Base-by-base conservation (phyloP, 2,888 invertebrate genomes). In the Lucinisca nassula region DNA sequence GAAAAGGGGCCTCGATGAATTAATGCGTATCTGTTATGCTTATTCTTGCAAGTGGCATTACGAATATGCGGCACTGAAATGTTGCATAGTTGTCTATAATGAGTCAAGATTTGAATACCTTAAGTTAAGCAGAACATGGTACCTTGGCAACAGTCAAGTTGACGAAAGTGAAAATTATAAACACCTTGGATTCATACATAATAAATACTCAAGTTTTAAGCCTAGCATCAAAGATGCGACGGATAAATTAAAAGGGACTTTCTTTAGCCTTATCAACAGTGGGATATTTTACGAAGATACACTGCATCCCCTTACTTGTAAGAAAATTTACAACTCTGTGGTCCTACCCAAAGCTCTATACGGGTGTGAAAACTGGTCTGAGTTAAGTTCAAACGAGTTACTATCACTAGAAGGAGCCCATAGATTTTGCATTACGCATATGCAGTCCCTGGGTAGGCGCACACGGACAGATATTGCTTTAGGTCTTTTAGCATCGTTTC, bases 261-360 rank as follows among this genome's bases (percentile, higher is more conserved):
- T 49, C 21, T 12, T 70, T 1, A 72, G 72, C 45, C 30, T 79
- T 6, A 6, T 30, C 6, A 49, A 45, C n/a, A 49, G 72, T 72
- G 79, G 70, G 12, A 38, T 79, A 4, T 17, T 4, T 45, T 24
- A 30, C 8, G 51, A 72, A 4, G 24, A 30, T 27, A 10, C 21
- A 10, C n/a, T 79, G 12, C 51, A 49, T 51, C 79, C 79, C 21
- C 21, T 49, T 3, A 49, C 79, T 49, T 24, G 30, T 12, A 21
- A 10, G 37, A 49, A 27, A 6, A 72, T 79, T 27, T 79, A 72
- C 40, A 70, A 79, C 0, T 35, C 72, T 32, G 24, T 72, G 0
- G 79, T 79, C 37, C 49, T 37, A 49, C 79, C 79, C 14, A 72
- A 72, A 30, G 79, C 79, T 0, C 40, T 79, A 24, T 79, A 79